Base-by-base conservation (phyloP, 2,113 vertebrate genomes). In the Sinocyclocheilus anshuiensis region DNA sequence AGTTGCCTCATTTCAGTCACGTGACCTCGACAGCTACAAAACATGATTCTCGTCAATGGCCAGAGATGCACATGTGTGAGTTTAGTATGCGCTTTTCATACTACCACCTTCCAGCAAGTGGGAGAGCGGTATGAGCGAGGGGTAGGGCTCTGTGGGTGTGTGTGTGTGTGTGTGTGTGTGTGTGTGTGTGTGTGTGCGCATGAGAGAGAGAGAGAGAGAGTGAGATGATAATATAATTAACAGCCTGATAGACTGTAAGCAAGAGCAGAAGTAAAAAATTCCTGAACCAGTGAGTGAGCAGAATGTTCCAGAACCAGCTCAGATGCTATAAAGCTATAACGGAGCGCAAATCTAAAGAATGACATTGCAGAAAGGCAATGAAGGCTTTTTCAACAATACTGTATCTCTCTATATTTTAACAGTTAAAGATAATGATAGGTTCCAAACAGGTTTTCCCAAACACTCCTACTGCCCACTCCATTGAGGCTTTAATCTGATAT, bases 301-400 rank as follows among this genome's bases (percentile, higher is more conserved):
- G 85, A 88, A 86, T 29, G 18, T 86, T 89, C 85, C 42, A 84
- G 88, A 89, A 84, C 18, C 24, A 18, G 53, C 74, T 33, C 61
- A 59, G 48, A 74, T 84, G 50, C 39, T 50, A 22, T 50, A 2
- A 80, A 11, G 10, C 20, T 18, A 79, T 15, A 81, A 45, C 8
- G 3, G 59, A 48, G 59, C 1, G 20, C 6, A 61, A 2, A 81
- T 48, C n/a, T 65, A 26, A 33, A 63, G 67, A 72, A 33, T 74
- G 67, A 61, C 59, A 29, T 26, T 67, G 79, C 79, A 67, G 4
- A 26, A 26, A 42, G 39, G 22, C 39, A 39, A 76, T 76, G 11
- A 67, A 81, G 24, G 4, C n/a, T 48, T 16, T 11, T 48, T 45
- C 22, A 5, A 16, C 4, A 81, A 48, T 65, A 9, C 42, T 8